phyloP scores from a whole-genome alignment of 2,113 vertebrate species.

The Daboia siamensis region DNA sequence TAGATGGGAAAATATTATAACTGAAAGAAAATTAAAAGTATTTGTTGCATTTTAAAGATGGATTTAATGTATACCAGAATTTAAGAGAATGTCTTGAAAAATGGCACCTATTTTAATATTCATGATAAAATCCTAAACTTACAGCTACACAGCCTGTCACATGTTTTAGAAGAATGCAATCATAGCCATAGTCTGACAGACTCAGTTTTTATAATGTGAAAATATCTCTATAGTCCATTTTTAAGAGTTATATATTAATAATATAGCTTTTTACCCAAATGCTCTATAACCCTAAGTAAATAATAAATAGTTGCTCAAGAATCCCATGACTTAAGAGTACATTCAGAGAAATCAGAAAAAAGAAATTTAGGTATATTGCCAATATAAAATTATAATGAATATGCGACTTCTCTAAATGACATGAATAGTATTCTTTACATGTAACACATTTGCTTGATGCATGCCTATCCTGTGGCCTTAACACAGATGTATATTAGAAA shows the following conservation, averaged over 20 bases:
- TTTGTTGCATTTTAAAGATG: neutral
- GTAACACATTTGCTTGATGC: neutral
- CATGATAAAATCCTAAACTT: neutral
- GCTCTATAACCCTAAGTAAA: neutral
- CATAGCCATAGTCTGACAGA: neutral
- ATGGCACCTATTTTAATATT: neutral
- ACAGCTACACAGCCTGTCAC: neutral
- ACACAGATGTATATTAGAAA: neutral
- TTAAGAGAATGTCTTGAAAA: neutral
- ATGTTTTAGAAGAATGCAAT: neutral
- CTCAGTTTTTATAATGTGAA: neutral
- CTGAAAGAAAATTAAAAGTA: neutral
- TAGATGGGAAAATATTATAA: neutral
- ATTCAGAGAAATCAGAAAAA: neutral
- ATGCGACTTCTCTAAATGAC: neutral
- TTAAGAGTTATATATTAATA: neutral
- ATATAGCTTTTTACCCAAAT: neutral
- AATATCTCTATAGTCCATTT: neutral
- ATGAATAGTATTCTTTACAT: neutral
- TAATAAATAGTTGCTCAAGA: neutral
- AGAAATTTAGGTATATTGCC: neutral
- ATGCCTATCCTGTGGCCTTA: neutral
- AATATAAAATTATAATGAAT: neutral
- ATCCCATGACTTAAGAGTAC: neutral
- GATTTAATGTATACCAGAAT: neutral